Evolutionary conservation across 1,140 invertebrate genomes (phyloP), one percentile per base, ranked within the genome.

Genomic region (Wasmannia auropunctata): DNA sequence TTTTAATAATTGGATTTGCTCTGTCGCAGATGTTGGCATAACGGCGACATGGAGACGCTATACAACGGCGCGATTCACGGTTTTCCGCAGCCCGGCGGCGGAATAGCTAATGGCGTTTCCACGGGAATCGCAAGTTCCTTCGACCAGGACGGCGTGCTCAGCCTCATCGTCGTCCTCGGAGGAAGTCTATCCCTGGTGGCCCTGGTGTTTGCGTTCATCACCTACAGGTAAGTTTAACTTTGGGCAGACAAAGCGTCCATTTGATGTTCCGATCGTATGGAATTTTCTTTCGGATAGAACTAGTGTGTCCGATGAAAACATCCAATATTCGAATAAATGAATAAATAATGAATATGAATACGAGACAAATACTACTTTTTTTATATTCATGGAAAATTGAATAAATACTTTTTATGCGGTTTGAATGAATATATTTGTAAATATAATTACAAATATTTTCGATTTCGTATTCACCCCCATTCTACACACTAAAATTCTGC

Each of bases 161-260:
- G 96, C 5, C 92, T 97, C n/a, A 94, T 97, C 80, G 96, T 96
- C 40, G 96, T 97, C 2, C 94, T 97, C 1, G 96, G 96, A 8
- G 97, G 96, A 88, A 97, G 96, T 91, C 93, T 97, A n/a, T 97
- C 96, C 25, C 94, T 97, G 58, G 96, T 97, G 3, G 96, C 96
- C 22, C 95, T 97, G 28, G 96, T 97, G 63, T 97, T 97, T 91
- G 96, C 96, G 74, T 97, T 97, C 93, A 97, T 97, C 90, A 97
- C 96, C 2, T 97, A 97, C 94, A 97, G 96, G 96, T 97, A 94
- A 96, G 95, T 90, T 37, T 11, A 37, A 14, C 19, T 54, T 76
- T 0, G 49, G n/a, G 1, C 25, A 10, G 28, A 60, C 31, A 19
- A 54, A 58, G 49, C 7, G 8, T 14, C 11, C 8, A 14, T n/a